Evolutionary conservation across 2,113 vertebrate species (phyloP).

Genomic region (Seriola rivoliana): DNA sequence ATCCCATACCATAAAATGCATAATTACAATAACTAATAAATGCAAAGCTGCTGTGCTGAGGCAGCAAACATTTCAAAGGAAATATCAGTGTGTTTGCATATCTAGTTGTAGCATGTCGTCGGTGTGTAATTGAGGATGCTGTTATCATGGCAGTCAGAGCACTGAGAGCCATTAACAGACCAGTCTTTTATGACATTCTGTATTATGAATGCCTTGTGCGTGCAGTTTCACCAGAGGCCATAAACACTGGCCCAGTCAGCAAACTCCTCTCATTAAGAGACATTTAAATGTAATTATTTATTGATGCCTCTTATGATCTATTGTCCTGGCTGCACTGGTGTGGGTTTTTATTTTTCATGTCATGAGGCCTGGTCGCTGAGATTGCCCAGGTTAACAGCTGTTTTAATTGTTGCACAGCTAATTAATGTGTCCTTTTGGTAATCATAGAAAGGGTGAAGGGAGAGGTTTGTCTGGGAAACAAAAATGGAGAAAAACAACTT

Average conservation of each 20-base stretch:
- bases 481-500: slow-evolving; percentile 2
- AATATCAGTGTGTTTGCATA: slow-evolving; percentile 73
- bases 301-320: slow-evolving; percentile 86
- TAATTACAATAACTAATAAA: slow-evolving; percentile 59
- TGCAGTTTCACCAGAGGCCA: slow-evolving; percentile 81
- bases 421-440: slow-evolving; percentile 44
- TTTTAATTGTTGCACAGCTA: slow-evolving; percentile 64
- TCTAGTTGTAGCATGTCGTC: slow-evolving; percentile 73
- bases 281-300: slow-evolving; percentile 89
- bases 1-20: slow-evolving; percentile 45
- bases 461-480: background rate
- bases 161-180: slow-evolving; percentile 80
- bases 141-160: slow-evolving; percentile 77
- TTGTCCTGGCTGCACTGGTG: slow-evolving; percentile 71
- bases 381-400: slow-evolving; percentile 76
- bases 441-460: slow-evolving; percentile 2
- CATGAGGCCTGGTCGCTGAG: slow-evolving; percentile 61
- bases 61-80: slow-evolving; percentile 62
- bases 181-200: slow-evolving; percentile 80
- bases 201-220: slow-evolving; percentile 82
- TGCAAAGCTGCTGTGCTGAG: slow-evolving; percentile 54
- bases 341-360: slow-evolving; percentile 72
- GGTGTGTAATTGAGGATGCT: slow-evolving; percentile 77
- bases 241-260: slow-evolving; percentile 83
- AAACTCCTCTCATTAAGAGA: slow-evolving; percentile 86